Conservation (phyloP, 2,113 vertebrate genomes). For the Ochotona curzoniae region DNA sequence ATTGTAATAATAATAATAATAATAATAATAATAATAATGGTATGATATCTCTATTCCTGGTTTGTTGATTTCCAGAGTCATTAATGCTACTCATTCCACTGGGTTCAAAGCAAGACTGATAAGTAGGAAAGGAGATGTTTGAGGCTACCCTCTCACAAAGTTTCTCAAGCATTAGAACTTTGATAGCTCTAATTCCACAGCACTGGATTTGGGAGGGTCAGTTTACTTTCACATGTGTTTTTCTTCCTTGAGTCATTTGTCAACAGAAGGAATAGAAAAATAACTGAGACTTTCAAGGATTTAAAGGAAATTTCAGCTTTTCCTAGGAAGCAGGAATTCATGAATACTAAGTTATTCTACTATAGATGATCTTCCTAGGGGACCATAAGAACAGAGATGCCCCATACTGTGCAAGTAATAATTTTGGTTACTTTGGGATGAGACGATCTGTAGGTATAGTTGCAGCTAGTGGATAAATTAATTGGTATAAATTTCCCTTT, state of each 20-base stretch:
- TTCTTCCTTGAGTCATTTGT: conserved; percentile 11
- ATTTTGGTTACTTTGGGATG: not conserved
- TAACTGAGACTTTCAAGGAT: not conserved
- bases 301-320: conserved; percentile 19
- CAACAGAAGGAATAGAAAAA: conserved; percentile 17
- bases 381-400: not conserved
- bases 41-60: not conserved
- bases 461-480: not conserved
- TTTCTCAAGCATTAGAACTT: not conserved
- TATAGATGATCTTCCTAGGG: not conserved
- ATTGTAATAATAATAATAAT: too few relatives aligned
- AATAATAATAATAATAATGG: not conserved
- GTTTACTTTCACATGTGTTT: not conserved
- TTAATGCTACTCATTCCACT: not conserved
- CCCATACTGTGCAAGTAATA: not conserved
- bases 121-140: conserved; percentile 21
- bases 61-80: not conserved
- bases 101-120: not conserved
- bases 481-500: conserved; percentile 14
- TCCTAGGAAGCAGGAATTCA: conserved; percentile 29
- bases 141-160: not conserved
- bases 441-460: not conserved
- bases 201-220: conserved; percentile 22
- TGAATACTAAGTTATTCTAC: not conserved
- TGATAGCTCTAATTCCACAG: not conserved